Percentiles rank a stretch among this genome's conserved stretches.
Conservation (phyloP, 1,140 invertebrate species). For the Ceratina australensis region DNA sequence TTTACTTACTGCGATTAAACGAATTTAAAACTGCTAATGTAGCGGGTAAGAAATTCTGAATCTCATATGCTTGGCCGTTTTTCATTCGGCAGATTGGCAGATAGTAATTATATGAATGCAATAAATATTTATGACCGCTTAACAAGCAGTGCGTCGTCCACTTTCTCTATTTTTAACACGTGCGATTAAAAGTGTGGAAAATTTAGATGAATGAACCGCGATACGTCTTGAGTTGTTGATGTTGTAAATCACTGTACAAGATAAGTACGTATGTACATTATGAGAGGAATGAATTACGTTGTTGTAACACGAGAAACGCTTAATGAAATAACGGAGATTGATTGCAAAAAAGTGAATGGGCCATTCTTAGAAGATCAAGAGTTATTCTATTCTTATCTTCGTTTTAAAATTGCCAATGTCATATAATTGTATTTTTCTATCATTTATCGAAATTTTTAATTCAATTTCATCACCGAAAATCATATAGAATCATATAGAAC, state of each 20-base stretch:
- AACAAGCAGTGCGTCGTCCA: background rate
- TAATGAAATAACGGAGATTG: background rate
- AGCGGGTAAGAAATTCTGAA: no score
- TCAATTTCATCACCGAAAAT: no score
- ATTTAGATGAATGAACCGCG: background rate
- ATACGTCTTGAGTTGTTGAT: background rate
- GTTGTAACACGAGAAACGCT: background rate
- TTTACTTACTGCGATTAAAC: no score
- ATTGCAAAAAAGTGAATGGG: background rate
- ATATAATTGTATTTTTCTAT: no score
- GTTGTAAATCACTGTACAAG: background rate
- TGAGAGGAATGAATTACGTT: background rate
- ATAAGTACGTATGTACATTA: background rate
- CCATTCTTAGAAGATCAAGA: background rate
- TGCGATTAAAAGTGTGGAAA: background rate
- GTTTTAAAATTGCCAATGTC: background rate
- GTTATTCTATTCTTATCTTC: background rate
- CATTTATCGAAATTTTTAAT: no score
- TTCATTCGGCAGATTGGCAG: background rate
- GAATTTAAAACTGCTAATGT: no score
- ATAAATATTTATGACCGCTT: constrained; percentile 1
- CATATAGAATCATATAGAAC: no score
- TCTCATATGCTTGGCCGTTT: background rate
- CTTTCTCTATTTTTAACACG: no score
- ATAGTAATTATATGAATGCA: background rate